Evolutionary conservation across 2,888 invertebrate species (phyloP), one percentile per base, ranked within the genome.

Genomic region (Chironomus riparius): DNA sequence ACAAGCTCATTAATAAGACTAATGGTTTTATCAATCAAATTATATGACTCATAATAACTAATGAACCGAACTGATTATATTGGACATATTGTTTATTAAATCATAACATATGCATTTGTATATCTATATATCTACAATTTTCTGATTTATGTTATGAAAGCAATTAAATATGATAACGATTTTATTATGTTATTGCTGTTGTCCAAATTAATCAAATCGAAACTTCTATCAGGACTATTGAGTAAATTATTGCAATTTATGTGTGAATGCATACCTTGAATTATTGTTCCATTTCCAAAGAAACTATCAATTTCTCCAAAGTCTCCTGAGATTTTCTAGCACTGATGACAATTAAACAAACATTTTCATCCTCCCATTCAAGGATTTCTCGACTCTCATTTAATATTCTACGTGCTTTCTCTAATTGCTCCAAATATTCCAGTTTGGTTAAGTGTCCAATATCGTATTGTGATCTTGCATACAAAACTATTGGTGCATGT

Each of bases 401-500:
- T 24, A 94, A 83, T 78, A 88, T 86, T 50, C 85, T 83, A 0
- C 89, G 85, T 0, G 91, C 90, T 79, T 91, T 89, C 75, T 87
- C 86, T 77, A 93, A 84, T 79, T 87, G 87, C 2, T 86, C 86
- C 78, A 89, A 89, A 4, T 93, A 82, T 77, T 87, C 86, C 0
- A 87, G 86, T 61, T 87, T 86, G 38, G 86, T 86, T n/a, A 91
- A 87, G 0, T 86, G 82, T 0, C 87, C 88, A 0, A 86, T 85
- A 68, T 86, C 86, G 80, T 87, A 91, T 77, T 88, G 87, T 78
- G 86, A 89, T 79, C 89, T 88, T 0, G 92, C 91, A 78, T 92
- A 80, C 78, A 90, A 86, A 82, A 93, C 88, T 7, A 93, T 80
- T 0, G 93, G 92, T 0, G 91, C 91, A 80, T 94, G 93, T 13